These are phyloP conservation scores for Tigriopus japonicus DNA, from an alignment of 1,140 invertebrate species.

Conservation along the genomic window DNA sequence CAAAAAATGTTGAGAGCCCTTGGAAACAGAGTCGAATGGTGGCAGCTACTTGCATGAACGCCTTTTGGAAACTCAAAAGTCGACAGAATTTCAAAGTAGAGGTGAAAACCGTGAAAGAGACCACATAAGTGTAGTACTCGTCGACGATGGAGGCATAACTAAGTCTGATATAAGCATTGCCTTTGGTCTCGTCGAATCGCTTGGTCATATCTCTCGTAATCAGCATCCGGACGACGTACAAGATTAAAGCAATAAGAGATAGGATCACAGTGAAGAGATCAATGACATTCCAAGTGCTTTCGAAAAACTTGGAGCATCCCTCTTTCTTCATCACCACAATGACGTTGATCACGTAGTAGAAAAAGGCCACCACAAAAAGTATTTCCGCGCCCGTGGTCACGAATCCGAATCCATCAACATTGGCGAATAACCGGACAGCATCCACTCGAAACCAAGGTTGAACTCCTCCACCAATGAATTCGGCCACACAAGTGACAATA, in stretches of 20 bases:
- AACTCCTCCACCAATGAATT: slow-evolving; percentile 32
- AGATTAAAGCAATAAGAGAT: slow-evolving; percentile 17
- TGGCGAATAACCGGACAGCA: slow-evolving; percentile 20
- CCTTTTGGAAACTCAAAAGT: slow-evolving; percentile 10
- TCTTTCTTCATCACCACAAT: slow-evolving; percentile 16
- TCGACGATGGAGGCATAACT: background rate
- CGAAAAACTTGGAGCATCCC: slow-evolving; percentile 15
- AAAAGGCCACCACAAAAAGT: slow-evolving; percentile 17
- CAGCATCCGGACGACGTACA: slow-evolving; percentile 16
- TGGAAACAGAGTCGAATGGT: slow-evolving; percentile 8
- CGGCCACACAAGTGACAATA: slow-evolving; percentile 29
- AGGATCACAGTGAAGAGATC: slow-evolving; percentile 17
- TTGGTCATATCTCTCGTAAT: background rate
- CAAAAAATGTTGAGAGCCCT: slow-evolving; percentile 13
- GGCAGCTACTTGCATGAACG: slow-evolving; percentile 9
- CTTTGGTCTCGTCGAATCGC: background rate
- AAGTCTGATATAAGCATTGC: slow-evolving; percentile 4
- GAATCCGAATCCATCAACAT: slow-evolving; percentile 14
- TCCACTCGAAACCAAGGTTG: slow-evolving; percentile 32
- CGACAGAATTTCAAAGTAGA: slow-evolving; percentile 10
- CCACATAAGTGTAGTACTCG: background rate
- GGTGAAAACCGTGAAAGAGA: slow-evolving; percentile 11
- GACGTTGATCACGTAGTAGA: slow-evolving; percentile 17
- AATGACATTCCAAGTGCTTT: slow-evolving; percentile 17
- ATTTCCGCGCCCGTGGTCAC: slow-evolving; percentile 17